Evolutionary conservation across 2,888 invertebrate genomes (phyloP), one percentile per base, ranked within the genome.

Genomic region (Chloroclystis v-ata): DNA sequence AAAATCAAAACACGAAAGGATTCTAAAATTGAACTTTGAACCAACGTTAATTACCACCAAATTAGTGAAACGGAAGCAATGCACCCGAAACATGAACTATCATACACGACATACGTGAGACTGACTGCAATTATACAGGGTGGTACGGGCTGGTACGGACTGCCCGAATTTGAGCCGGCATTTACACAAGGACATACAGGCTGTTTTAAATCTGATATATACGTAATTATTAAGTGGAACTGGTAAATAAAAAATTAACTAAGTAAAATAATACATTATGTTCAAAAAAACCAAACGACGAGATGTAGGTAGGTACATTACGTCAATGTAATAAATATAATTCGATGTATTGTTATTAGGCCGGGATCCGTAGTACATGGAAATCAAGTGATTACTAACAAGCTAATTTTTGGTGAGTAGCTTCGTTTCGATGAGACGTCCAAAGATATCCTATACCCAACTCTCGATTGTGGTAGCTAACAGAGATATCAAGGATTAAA

Each of bases 51-150:
- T 50, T 43, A 28, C 29, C 26, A 30, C 30, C 14, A 50, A 40
- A 46, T 46, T 41, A 47, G 37, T 16, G 20, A 37, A 41, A 13
- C 9, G 24, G 13, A 47, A 40, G 33, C 37, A 49, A 38, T 54
- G 47, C 48, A 54, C 35, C 49, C 52, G 54, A 56, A 57, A 51
- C 56, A 55, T 56, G 52, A 59, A 43, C 52, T 55, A 56, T 61
- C 62, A 60, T 61, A 62, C 61, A 52, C 52, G 60, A 56, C 73
- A 82, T 72, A 82, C 78, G 74, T 75, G 76, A 69, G 75, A 72
- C 72, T 71, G 69, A 67, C 71, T 62, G 79, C 78, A 86, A 85
- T 85, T 85, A 85, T 76, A 79, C 75, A 73, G 74, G 69, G 67
- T 71, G 75, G 69, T 67, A 72, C 81, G 64, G 80, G 75, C 83